Base-by-base conservation (phyloP, 1,140 invertebrate species). In the Microplitis mediator region DNA sequence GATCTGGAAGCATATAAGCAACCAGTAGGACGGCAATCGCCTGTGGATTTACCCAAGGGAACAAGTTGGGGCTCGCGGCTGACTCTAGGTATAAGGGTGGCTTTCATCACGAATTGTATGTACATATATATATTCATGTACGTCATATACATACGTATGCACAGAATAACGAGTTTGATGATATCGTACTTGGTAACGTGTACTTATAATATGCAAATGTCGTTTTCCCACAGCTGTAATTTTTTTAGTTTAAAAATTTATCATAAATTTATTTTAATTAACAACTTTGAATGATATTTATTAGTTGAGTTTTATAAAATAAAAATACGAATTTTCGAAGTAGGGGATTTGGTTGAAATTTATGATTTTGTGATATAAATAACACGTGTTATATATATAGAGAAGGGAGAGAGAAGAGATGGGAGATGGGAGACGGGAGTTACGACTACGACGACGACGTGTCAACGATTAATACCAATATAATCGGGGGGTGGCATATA, bases 171-270 rank as follows among this genome's bases (percentile, higher is more conserved):
- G 81, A 85, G 82, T 80, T 81, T 71, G 85, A 87, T 86, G 76
- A 84, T 86, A 86, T 86, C 84, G 78, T 45, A 45, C 13, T 54
- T n/a, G 14, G 79, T 82, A 82, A 80, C 84, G 76, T 85, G 84
- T 82, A 84, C 86, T 86, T 86, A 86, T 83, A 85, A 85, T 86
- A 87, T 87, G 86, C 83, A 86, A 87, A 87, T 87, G 80, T 77
- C 74, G 69, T 35, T 72, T 62, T 61, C 71, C 56, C 58, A 56
- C 65, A 23, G 39, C 45, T 51, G 14, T 56, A 23, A 52, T 5
- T 23, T 61, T n/a, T 68, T 51, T 35, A 32, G 4, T 35, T 34
- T n/a, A n/a, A 36, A 34, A 34, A 14, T 34, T 34, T 35, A 3
- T 4, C 51, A 39, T 39, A 39, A 39, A 39, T 39, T 39, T 39